Evolutionary conservation across 2,113 vertebrate species (phyloP), one percentile per base, ranked within the genome.

Genomic region (Engystomops pustulosus): DNA sequence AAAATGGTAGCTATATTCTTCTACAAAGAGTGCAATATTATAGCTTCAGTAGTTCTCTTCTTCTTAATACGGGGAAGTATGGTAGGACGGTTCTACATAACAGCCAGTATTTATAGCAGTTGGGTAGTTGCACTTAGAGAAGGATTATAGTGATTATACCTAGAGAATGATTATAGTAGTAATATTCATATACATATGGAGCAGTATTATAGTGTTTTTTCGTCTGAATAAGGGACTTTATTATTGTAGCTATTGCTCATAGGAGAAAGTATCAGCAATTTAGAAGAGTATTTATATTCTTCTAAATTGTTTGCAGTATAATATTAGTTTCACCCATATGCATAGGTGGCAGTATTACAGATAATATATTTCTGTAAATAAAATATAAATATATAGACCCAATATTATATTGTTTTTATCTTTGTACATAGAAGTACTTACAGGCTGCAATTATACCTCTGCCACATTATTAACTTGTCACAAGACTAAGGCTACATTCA

Each of bases 301-400:
- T 58, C 20, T 58, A 58, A 3, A 58, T n/a, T n/a, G n/a, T n/a
- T n/a, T n/a, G 55, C 23, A 60, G 55, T 60, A 60, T 60, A 27
- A 60, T 60, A 27, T n/a, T 60, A 60, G 55, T 27, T 60, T 27
- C 27, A 27, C 27, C 14, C 55, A 12, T 60, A 25, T 60, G 27
- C n/a, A 60, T 60, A 27, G 55, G 55, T 4, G n/a, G 4, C 58
- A 62, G 58, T 62, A 62, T 62, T 62, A 62, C 30, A 62, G 58
- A 30, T 30, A 27, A 15, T 60, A 60, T 60, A 60, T 27, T 60
- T 10, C 14, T 60, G 55, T 60, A n/a, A n/a, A n/a, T n/a, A n/a
- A n/a, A n/a, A n/a, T n/a, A n/a, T n/a, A n/a, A n/a, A n/a, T n/a
- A 60, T 14, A 27, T 27, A 60, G 23, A 23, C 4, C 4, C 23